Evolutionary conservation across 2,113 vertebrate species (phyloP).

Genomic region (Melanotaenia duboulayi): DNA sequence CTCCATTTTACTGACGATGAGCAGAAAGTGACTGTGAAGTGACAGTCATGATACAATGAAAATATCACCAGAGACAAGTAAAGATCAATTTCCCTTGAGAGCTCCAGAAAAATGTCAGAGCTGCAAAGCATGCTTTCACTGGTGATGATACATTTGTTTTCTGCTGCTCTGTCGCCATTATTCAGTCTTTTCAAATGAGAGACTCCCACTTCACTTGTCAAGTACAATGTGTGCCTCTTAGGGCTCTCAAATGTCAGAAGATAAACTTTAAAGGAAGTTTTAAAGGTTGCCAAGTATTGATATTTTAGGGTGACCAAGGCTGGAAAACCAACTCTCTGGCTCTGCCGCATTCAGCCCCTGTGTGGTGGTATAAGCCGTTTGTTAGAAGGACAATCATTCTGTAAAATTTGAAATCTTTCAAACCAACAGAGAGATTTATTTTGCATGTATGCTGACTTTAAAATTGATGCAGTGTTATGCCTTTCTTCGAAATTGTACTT

Average conservation of each 20-base stretch:
- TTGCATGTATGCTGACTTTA: too few relatives aligned
- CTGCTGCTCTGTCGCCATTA: slow-evolving; percentile 4
- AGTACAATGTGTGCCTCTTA: not conserved
- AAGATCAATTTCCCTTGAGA: slow-evolving; percentile 24
- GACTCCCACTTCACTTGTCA: not conserved
- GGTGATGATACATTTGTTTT: slow-evolving; percentile 23
- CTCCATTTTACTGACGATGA: slow-evolving; percentile 17
- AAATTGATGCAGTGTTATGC: too few relatives aligned
- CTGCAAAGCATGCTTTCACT: slow-evolving; percentile 22
- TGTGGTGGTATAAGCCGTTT: not conserved
- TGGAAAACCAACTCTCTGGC: not conserved
- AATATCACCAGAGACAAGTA: slow-evolving; percentile 21
- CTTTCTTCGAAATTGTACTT: too few relatives aligned
- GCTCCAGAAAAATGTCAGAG: slow-evolving; percentile 36
- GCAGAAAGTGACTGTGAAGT: not conserved
- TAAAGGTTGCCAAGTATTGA: not conserved
- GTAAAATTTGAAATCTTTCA: too few relatives aligned
- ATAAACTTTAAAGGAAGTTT: slow-evolving; percentile 1
- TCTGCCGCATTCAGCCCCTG: not conserved
- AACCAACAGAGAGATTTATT: too few relatives aligned
- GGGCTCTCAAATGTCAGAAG: slow-evolving; percentile 2
- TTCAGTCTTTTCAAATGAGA: slow-evolving; percentile 24
- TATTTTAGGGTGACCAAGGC: not conserved
- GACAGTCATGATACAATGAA: not conserved
- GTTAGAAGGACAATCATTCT: not conserved